Conservation (phyloP, 2,113 vertebrate genomes). For the Ctenomys sociabilis region DNA sequence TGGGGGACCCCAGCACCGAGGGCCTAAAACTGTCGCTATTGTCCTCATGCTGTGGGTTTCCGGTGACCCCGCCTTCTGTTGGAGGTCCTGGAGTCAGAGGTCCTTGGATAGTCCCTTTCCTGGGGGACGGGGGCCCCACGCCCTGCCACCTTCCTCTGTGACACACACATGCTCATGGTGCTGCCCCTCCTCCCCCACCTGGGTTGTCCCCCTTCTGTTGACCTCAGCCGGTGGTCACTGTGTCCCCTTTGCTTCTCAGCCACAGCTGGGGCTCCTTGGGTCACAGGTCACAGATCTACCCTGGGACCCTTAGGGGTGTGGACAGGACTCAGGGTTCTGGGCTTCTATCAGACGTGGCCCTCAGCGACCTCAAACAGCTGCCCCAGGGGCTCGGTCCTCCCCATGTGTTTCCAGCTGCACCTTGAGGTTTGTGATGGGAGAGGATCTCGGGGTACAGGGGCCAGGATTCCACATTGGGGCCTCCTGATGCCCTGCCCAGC, state of each 20-base stretch:
- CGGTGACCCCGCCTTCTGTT: background rate
- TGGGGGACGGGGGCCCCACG: background rate
- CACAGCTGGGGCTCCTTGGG: background rate
- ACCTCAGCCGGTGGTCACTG: background rate
- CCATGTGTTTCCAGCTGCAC: background rate
- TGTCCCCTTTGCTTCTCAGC: background rate
- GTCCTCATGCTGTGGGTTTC: background rate
- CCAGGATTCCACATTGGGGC: background rate
- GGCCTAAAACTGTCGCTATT: background rate
- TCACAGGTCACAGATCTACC: background rate
- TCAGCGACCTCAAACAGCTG: background rate
- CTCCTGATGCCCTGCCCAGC: background rate
- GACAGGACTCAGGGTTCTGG: background rate
- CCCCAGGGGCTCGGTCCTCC: background rate
- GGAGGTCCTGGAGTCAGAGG: background rate
- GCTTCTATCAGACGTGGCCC: background rate
- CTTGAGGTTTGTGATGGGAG: background rate
- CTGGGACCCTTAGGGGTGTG: background rate
- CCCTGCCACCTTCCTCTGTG: background rate
- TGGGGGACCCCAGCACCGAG: background rate
- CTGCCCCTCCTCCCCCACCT: background rate
- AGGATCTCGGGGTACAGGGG: background rate
- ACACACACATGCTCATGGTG: rapidly evolving
- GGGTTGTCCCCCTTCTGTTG: background rate
- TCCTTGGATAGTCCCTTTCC: background rate